A percentile compares a stretch with the other conserved stretches of the same genome.
phyloP scores from a whole-genome alignment of 2,888 invertebrate genomes.

The Campoplex capitator region DNA sequence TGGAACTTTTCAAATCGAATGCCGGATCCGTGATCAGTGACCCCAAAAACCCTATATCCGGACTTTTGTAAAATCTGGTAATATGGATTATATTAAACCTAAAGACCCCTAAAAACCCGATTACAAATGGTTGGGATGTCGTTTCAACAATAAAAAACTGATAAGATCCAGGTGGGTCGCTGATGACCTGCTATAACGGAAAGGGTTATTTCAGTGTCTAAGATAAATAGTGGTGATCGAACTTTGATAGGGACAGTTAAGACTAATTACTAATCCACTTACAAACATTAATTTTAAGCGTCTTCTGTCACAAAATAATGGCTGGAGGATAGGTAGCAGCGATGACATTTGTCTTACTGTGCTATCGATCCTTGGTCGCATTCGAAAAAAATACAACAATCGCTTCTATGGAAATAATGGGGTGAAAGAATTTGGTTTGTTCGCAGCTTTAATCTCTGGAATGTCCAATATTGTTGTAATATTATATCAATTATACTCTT shows the following conservation, averaged over 20 bases:
- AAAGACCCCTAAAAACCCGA: no score
- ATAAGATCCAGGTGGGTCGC: no score
- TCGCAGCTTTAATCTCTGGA: slow-evolving; percentile 27
- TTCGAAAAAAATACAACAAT: neutral
- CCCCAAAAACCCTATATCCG: no score
- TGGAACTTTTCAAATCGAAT: no score
- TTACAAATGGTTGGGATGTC: no score
- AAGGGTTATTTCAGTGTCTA: no score
- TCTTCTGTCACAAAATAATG: neutral
- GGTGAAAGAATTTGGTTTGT: slow-evolving; percentile 28
- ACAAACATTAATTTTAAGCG: neutral
- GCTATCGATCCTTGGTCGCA: slow-evolving; percentile 46
- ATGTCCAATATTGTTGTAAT: neutral
- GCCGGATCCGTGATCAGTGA: no score
- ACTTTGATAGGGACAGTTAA: slow-evolving; percentile 55
- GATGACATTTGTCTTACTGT: slow-evolving; percentile 12
- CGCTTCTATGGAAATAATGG: neutral
- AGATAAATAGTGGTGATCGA: neutral
- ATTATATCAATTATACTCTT: slow-evolving; percentile 21
- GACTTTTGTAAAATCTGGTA: no score
- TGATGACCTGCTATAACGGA: no score
- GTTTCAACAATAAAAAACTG: no score
- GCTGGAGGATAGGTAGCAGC: slow-evolving; percentile 51
- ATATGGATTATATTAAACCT: no score
- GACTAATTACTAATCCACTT: neutral